These are phyloP conservation scores for Nymphalis polychloros DNA, from an alignment of 2,888 invertebrate species.

Conservation along the genomic window DNA sequence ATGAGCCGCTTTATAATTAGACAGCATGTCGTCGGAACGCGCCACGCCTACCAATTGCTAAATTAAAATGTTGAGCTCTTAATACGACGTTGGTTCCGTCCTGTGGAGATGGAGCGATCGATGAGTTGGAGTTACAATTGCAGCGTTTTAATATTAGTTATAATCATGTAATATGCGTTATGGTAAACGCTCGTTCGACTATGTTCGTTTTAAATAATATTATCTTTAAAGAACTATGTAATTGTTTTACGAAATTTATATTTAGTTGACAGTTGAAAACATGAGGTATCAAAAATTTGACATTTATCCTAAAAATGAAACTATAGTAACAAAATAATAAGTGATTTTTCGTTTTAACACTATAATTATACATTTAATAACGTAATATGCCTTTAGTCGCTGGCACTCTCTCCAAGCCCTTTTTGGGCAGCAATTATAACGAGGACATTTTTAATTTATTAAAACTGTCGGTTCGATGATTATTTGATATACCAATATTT, in stretches of 20 bases:
- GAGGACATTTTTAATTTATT: conserved; percentile 77
- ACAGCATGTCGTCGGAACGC: conserved; percentile 62
- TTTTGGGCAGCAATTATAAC: conserved; percentile 49
- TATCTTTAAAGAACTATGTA: too few relatives aligned
- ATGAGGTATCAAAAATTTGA: too few relatives aligned
- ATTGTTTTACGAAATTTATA: too few relatives aligned
- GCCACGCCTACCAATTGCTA: conserved; percentile 62
- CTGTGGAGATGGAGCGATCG: conserved; percentile 40
- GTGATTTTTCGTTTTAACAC: too few relatives aligned
- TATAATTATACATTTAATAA: too few relatives aligned
- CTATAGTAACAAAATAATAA: too few relatives aligned
- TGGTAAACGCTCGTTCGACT: conserved; percentile 4
- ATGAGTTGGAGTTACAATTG: conserved; percentile 30
- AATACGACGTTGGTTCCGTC: conserved; percentile 51
- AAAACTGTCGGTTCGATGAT: conserved; percentile 60
- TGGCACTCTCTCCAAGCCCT: conserved; percentile 33
- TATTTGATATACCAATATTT: conserved; percentile 71
- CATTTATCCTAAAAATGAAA: too few relatives aligned
- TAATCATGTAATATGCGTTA: not conserved
- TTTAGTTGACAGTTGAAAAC: too few relatives aligned
- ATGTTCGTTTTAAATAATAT: not conserved
- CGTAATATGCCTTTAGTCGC: conserved; percentile 30
- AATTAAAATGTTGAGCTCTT: conserved; percentile 62
- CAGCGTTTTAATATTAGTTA: conserved; percentile 43
- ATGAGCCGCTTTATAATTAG: conserved; percentile 59